Evolutionary conservation across 64 coral and sea anemone genomes (phyloP), one percentile per base, ranked within the genome.

Genomic region (Montipora foliosa): DNA sequence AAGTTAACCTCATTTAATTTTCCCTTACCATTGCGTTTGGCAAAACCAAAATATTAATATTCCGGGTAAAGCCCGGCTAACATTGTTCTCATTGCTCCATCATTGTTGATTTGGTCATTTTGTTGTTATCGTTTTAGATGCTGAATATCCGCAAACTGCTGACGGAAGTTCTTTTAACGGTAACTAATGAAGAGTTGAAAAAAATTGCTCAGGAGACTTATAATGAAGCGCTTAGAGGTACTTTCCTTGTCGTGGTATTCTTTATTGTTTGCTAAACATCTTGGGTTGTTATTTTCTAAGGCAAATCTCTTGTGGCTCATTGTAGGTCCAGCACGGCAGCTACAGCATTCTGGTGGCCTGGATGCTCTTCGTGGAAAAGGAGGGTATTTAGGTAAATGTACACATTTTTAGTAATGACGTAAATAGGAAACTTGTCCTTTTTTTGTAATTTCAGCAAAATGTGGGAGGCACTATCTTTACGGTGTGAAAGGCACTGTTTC

Each of bases 181-280:
- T 99, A 85, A 99, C 98, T 80, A 96, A 91, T 74, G 98, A 99
- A 91, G 95, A 99, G 84, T 48, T 99, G 52, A 85, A 93, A 53
- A 92, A 89, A 87, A 89, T 99, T 93, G 98, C 98, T 75, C 89
- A 94, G 47, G 98, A 96, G 76, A 87, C 89, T 71, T 98, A 85
- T 79, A 72, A 88, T n/a, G 93, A 98, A 12, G 89, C 96, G 5
- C 48, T 69, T 4, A 68, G 55, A 95, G 96, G 96, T 94, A 89
- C 21, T 71, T 87, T 74, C 29, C 9, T 37, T 76, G 22, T 74
- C 58, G 2, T 8, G 20, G 25, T 59, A 29, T 52, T 44, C 47
- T 47, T 80, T 20, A 17, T 72, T 6, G 14, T 53, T 47, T 15
- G 0, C 21, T 1, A 19, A 4, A 5, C 20, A n/a, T 90, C 10